Base-by-base conservation (phyloP, 2,888 invertebrate genomes). In the Scaptodrosophila latifasciaeformis region DNA sequence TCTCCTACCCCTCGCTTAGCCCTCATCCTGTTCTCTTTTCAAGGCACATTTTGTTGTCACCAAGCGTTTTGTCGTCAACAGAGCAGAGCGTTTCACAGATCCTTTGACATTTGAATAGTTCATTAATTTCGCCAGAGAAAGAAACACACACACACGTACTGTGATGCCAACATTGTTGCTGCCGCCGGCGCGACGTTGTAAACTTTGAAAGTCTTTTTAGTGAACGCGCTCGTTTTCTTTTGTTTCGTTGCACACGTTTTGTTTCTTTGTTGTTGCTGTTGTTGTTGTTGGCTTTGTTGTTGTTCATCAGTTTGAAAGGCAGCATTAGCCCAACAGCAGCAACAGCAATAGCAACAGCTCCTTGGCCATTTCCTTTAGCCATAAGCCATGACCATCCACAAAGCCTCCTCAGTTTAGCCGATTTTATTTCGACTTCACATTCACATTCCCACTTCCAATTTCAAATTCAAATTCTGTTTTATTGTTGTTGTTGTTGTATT, bases 71-170 rank as follows among this genome's bases (percentile, higher is more conserved):
- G 64, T 76, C 76, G 74, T 46, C 56, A 45, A 53, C 62, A 44
- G 12, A 37, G 59, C 71, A 61, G 19, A 21, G 19, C 40, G 13
- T 40, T 40, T 40, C 40, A 3, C 63, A 65, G 81, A 80, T 80
- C 75, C 75, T 75, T 80, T 75, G 75, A 80, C 80, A 75, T 75
- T 80, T 75, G 80, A 75, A 75, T 75, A 75, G 75, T 75, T 75
- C 75, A 75, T 75, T 75, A 75, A 80, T 75, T 80, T 72, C 76
- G 72, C 79, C 68, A 58, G 54, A 74, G 68, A 79, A 76, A 78
- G 59, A 78, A 62, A 74, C 43, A 47, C 31, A 44, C 27, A 24
- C 43, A 43, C 46, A 50, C 29, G 19, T 19, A 54, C 29, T 30
- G n/a, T n/a, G n/a, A n/a, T 10, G 24, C 19, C 37, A 12, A 39